Base-by-base conservation (phyloP, 2,113 vertebrate species). In the Turnix velox region DNA sequence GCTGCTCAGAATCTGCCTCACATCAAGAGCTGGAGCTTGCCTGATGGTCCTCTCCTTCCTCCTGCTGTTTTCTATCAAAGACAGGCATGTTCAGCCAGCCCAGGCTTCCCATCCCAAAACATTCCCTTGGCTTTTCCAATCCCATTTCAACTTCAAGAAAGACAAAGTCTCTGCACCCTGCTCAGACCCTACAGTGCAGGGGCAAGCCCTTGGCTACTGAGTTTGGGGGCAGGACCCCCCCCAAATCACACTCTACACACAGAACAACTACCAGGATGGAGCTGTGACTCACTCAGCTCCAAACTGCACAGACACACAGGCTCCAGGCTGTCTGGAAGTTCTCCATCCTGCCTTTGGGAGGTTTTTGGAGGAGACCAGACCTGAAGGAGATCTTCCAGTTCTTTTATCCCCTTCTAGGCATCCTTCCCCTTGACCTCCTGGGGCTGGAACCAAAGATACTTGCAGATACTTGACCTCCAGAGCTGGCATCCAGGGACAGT, bases 371-470 rank as follows among this genome's bases (percentile, higher is more conserved):
- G 35, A 88, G 30, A 82, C 3, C 65, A 91, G 87, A 84, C 75
- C 94, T 63, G 52, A 88, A 86, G 68, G 67, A 87, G 73, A 52
- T 66, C 42, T 73, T 91, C 92, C 88, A 92, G 89, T 81, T 92
- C 49, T 72, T 81, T 85, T 37, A 25, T 52, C 12, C 35, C 37
- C 28, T 74, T 48, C 39, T 35, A 79, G 35, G 66, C 30, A 49
- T 68, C 69, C 43, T 22, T 27, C 9, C 27, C 40, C 69, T 12
- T 75, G 33, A 86, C 58, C 86, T 87, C 12, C 63, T n/a, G 65
- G 82, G 79, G 54, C 69, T 75, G 43, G 75, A 91, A 83, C 59
- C 62, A 61, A 87, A 68, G 49, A 65, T 35, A 57, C 24, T 57
- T 1, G 1, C 51, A n/a, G n/a, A n/a, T n/a, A n/a, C n/a, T n/a